Evolutionary conservation across 2,113 vertebrate species (phyloP).

Genomic region (Fregata magnificens): DNA sequence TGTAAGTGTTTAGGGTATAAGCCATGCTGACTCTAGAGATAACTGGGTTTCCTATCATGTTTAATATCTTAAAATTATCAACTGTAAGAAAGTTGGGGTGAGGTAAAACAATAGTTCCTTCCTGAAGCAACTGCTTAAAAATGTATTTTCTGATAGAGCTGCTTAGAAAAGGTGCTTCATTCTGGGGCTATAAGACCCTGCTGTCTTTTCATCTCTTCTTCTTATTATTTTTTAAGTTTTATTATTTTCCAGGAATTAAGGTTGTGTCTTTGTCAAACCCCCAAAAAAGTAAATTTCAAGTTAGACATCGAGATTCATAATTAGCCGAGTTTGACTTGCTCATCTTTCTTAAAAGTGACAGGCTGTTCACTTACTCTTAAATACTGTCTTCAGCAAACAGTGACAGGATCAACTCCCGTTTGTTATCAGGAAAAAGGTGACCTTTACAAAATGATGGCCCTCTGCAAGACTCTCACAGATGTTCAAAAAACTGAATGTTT

Average conservation of each 20-base stretch:
- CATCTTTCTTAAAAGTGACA: constrained; percentile 70
- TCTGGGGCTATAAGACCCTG: background rate
- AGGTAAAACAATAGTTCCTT: constrained; percentile 2
- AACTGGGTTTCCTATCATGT: background rate
- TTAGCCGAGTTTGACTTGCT: constrained; percentile 69
- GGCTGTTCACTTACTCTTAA: constrained; percentile 49
- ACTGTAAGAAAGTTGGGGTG: background rate
- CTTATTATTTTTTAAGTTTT: constrained; percentile 26
- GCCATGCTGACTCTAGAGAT: constrained; percentile 1
- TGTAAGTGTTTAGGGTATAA: background rate
- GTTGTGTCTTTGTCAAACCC: constrained; percentile 26
- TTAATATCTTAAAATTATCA: constrained; percentile 26
- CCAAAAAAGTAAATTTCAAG: constrained; percentile 51
- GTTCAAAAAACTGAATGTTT: constrained; percentile 62
- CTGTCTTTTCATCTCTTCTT: background rate
- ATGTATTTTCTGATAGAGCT: background rate
- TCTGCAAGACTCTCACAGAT: constrained; percentile 70
- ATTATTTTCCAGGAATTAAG: background rate
- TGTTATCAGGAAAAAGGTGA: constrained; percentile 75
- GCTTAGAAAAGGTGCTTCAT: background rate
- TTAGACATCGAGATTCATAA: constrained; percentile 59
- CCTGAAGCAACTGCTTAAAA: constrained; percentile 23
- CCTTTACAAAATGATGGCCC: constrained; percentile 80
- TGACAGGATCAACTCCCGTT: constrained; percentile 74
- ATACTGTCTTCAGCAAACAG: constrained; percentile 66